Conservation (phyloP, 2,113 vertebrate species). For the Oxyruncus cristatus region DNA sequence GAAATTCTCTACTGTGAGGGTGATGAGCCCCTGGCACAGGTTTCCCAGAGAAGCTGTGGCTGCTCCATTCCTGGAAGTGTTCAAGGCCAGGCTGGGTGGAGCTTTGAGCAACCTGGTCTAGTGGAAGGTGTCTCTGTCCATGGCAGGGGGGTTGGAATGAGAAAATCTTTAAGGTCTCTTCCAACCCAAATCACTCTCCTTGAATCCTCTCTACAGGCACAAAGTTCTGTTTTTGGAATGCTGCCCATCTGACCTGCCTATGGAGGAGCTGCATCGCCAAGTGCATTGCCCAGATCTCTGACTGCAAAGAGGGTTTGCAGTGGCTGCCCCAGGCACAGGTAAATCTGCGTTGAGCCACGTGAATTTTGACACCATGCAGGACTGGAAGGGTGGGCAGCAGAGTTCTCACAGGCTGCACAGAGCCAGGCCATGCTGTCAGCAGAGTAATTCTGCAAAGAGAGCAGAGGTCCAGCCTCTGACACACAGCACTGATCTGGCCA, state of each 20-base stretch:
- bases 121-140: background rate
- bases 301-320: rapidly evolving
- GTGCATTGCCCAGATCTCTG: background rate
- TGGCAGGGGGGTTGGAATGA: background rate
- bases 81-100: rapidly evolving
- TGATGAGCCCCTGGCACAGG: rapidly evolving
- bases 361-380: background rate
- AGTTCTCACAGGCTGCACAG: background rate
- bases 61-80: background rate
- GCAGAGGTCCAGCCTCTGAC: background rate
- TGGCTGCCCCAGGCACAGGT: background rate
- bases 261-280: background rate
- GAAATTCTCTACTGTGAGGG: background rate
- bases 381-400: background rate
- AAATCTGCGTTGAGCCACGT: background rate
- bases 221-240: background rate
- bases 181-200: background rate
- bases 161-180: no score
- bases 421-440: background rate
- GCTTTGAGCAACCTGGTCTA: background rate
- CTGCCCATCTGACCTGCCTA: background rate
- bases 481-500: background rate
- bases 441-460: background rate
- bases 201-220: background rate
- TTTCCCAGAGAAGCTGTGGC: background rate